Percentiles rank a stretch among this genome's conserved stretches.
Evolutionary conservation across 2,888 invertebrate genomes (phyloP).

Genomic region (Lutraria lutraria): DNA sequence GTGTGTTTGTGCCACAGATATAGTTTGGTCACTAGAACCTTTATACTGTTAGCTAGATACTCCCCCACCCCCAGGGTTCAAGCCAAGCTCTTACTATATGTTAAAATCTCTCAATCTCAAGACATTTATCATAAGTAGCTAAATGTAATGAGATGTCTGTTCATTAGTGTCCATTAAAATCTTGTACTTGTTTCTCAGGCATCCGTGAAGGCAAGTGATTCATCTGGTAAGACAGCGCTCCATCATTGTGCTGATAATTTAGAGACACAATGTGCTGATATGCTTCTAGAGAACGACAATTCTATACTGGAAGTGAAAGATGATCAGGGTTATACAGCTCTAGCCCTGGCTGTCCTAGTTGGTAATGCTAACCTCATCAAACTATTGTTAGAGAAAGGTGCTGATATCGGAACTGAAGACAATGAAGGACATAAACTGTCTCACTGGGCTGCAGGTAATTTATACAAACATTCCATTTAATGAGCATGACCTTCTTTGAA

Average conservation of each 20-base stretch:
- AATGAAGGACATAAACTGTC: conserved; percentile 97
- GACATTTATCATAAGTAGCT: too few relatives aligned
- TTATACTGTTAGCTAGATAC: too few relatives aligned
- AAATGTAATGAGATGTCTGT: too few relatives aligned
- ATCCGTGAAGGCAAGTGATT: conserved; percentile 72
- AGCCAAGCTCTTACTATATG: too few relatives aligned
- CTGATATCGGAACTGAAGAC: conserved; percentile 96
- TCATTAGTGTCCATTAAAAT: too few relatives aligned
- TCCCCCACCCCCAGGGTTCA: too few relatives aligned
- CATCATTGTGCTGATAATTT: conserved; percentile 95
- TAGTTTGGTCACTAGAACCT: too few relatives aligned
- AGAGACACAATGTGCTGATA: conserved; percentile 90
- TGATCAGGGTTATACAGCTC: conserved; percentile 97
- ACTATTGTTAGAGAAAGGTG: conserved; percentile 94
- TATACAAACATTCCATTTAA: neutral
- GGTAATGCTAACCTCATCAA: conserved; percentile 88
- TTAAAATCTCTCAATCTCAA: too few relatives aligned
- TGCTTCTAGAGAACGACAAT: conserved; percentile 93
- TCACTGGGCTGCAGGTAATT: conserved; percentile 98
- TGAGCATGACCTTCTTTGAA: neutral
- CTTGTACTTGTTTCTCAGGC: conserved; percentile 77
- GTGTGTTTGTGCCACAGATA: too few relatives aligned
- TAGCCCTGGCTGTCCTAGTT: conserved; percentile 94
- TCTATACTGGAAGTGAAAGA: conserved; percentile 85
- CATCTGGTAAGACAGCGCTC: conserved; percentile 90